Evolutionary conservation across 2,888 invertebrate species (phyloP), one percentile per base, ranked within the genome.

Genomic region (Macrophya annulata): DNA sequence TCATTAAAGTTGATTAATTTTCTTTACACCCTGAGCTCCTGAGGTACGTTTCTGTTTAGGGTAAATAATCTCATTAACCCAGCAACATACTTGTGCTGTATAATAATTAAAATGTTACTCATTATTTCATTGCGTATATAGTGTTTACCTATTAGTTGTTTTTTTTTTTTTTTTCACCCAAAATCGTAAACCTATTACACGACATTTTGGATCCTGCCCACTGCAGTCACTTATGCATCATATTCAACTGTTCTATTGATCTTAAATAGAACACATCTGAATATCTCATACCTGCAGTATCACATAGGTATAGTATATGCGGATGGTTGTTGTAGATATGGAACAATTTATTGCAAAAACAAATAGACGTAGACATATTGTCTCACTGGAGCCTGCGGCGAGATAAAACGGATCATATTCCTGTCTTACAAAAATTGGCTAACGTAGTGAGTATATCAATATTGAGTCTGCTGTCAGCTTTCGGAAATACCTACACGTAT

Each of bases 171-270:
- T 6, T n/a, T 51, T 4, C 51, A 51, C 51, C 51, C 17, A n/a
- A 51, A 51, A 6, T 5, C 5, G n/a, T n/a, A 17, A 17, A 51
- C 17, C 51, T 6, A 51, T 51, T 51, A 51, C 2, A 17, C 6
- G n/a, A 51, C 51, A 51, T 51, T 51, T n/a, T n/a, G 5, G 6
- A n/a, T 9, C 17, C 51, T 51, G n/a, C n/a, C n/a, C n/a, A n/a
- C n/a, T n/a, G 17, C n/a, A n/a, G n/a, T n/a, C 55, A 55, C 55
- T n/a, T 8, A 55, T 55, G 31, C 31, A 55, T 55, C 55, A 55
- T 55, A n/a, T 55, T n/a, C 55, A 55, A n/a, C 55, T n/a, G n/a
- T 55, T 55, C 17, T 55, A 55, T 55, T n/a, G 55, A 55, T 55
- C 55, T 55, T 55, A 8, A n/a, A 55, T 55, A 55, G 55, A 55